A percentile compares a stretch with the other conserved stretches of the same genome.
phyloP scores from a whole-genome alignment of 2,113 vertebrate genomes.

The Pygoscelis adeliae region DNA sequence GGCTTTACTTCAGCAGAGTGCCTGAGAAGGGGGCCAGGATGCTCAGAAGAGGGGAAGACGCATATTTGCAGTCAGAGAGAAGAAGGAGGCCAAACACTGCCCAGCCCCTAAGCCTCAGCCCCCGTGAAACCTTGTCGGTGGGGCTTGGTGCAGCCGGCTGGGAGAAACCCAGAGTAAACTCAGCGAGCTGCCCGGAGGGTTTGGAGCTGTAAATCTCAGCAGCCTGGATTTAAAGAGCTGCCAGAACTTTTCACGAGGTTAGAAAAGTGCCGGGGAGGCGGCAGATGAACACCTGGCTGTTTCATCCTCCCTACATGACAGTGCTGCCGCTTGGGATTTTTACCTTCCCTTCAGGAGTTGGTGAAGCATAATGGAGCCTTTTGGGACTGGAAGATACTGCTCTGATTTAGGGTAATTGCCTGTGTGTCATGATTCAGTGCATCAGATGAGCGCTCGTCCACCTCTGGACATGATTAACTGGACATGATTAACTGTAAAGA shows the following conservation, averaged over 20 bases:
- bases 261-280: not conserved
- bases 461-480: constrained; percentile 63
- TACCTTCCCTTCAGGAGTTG: constrained; percentile 1
- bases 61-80: not conserved
- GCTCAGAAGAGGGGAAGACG: not conserved
- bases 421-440: constrained; percentile 32
- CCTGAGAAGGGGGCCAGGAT: not conserved
- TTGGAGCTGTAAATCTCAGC: constrained; percentile 31
- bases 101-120: fast-evolving
- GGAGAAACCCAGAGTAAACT: not conserved
- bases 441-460: constrained; percentile 28
- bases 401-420: constrained; percentile 61
- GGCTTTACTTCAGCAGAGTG: not conserved
- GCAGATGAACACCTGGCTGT: not conserved
- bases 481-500: constrained; percentile 60
- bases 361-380: constrained; percentile 20
- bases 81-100: not conserved
- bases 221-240: constrained; percentile 34
- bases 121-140: not conserved
- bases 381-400: constrained; percentile 8
- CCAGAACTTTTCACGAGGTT: constrained; percentile 16
- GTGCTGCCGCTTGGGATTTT: not conserved
- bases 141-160: not conserved
- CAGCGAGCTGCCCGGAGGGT: not conserved
- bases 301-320: not conserved